phyloP scores from a whole-genome alignment of 2,797 vertebrate species.

The Otolemur crassicaudatus region DNA sequence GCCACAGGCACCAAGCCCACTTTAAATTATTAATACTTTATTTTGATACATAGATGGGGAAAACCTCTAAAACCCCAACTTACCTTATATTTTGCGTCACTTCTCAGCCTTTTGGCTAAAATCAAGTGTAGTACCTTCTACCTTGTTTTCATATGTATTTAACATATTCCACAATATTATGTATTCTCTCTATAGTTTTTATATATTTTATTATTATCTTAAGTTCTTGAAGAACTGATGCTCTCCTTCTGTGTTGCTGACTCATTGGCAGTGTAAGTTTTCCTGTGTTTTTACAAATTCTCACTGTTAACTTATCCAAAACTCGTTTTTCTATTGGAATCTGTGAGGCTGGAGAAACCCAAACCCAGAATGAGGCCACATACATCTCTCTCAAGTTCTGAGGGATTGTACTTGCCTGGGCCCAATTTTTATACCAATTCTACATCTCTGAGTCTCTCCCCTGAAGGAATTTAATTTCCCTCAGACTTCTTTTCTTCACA shows the following conservation, averaged over 20 bases:
- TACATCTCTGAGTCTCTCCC: not conserved
- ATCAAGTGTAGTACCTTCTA: not conserved
- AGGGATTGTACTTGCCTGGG: not conserved
- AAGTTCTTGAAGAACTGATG: not conserved
- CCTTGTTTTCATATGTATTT: not conserved
- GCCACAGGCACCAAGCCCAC: not conserved
- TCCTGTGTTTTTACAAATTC: not conserved
- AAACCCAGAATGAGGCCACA: not conserved
- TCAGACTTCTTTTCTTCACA: not conserved
- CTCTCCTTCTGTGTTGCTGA: not conserved
- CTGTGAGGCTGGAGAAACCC: not conserved
- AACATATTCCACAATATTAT: not conserved
- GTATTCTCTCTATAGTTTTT: not conserved
- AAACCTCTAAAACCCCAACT: not conserved
- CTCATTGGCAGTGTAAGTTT: not conserved
- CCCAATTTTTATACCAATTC: not conserved
- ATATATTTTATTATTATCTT: not conserved
- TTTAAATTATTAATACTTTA: not conserved
- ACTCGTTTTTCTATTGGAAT: not conserved
- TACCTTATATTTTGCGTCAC: not conserved
- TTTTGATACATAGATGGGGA: not conserved
- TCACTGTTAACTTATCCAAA: not conserved
- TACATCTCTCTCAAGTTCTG: not conserved
- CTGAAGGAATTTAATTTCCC: not conserved
- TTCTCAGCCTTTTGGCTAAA: too few species aligned